Conservation (phyloP, 2,113 vertebrate genomes). For the Anolis carolinensis region DNA sequence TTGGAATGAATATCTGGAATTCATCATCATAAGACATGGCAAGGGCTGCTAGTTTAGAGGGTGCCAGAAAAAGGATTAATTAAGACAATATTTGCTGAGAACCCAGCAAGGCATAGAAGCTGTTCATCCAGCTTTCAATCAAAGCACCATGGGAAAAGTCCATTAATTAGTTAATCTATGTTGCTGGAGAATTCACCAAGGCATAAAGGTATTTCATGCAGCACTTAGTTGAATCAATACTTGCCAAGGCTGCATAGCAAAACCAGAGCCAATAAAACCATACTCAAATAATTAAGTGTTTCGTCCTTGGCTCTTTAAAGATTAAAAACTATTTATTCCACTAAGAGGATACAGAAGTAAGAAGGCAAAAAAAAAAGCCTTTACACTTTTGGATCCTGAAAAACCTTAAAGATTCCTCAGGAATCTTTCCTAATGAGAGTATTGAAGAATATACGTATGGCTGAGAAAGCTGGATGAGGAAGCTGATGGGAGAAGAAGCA, state of each 20-base stretch:
- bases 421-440: neutral
- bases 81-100: neutral
- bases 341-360: neutral
- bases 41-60: neutral
- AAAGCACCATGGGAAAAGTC: neutral
- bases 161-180: neutral
- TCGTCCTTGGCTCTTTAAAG: neutral
- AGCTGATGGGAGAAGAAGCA: no score
- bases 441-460: neutral
- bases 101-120: neutral
- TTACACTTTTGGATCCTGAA: neutral
- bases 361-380: neutral
- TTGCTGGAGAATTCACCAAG: neutral
- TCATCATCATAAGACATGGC: neutral
- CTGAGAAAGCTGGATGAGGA: no score
- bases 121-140: neutral
- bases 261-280: neutral
- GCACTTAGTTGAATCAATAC: conserved; percentile 3
- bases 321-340: neutral
- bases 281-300: neutral
- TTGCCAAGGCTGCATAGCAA: neutral
- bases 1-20: neutral
- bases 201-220: neutral
- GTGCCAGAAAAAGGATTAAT: neutral
- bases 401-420: neutral